Percentiles rank a stretch among this genome's conserved stretches.
phyloP scores from a whole-genome alignment of 2,797 vertebrate genomes.

The Urophycis tenuis region DNA sequence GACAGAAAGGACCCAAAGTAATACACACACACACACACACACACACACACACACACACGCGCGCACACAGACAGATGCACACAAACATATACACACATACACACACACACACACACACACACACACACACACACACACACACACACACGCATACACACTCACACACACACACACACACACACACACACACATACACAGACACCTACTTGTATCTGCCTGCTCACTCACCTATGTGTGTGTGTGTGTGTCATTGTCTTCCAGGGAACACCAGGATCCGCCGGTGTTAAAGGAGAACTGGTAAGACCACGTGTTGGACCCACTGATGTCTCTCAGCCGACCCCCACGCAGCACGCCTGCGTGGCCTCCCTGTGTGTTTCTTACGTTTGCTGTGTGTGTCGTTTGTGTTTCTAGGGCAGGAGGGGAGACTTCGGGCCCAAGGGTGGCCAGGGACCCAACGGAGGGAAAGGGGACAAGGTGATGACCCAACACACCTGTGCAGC shows the following conservation, averaged over 20 bases:
- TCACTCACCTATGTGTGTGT: background rate
- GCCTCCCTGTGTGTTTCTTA: background rate
- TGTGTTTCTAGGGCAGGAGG: slow-evolving; percentile 79
- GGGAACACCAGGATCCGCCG: background rate
- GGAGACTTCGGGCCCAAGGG: slow-evolving; percentile 88
- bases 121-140: background rate
- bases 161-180: background rate
- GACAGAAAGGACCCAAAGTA: slow-evolving; percentile 74
- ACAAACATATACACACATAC: too few relatives aligned
- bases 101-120: background rate
- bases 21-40: slow-evolving; percentile 28
- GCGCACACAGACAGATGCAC: background rate
- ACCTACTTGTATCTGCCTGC: background rate
- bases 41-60: background rate
- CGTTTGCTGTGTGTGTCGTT: slow-evolving; percentile 13
- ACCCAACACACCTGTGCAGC: background rate
- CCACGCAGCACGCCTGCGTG: background rate
- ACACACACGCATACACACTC: background rate
- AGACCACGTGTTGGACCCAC: slow-evolving; percentile 36
- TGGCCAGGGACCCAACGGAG: slow-evolving; percentile 67
- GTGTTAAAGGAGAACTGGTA: slow-evolving; percentile 67
- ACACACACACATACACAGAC: background rate
- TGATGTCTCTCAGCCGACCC: background rate
- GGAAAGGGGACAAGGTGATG: slow-evolving; percentile 80
- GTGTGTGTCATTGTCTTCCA: background rate